Percentiles rank a stretch among this genome's conserved stretches.
phyloP scores from a whole-genome alignment of 2,797 vertebrate species.

The Cynopterus sphinx region DNA sequence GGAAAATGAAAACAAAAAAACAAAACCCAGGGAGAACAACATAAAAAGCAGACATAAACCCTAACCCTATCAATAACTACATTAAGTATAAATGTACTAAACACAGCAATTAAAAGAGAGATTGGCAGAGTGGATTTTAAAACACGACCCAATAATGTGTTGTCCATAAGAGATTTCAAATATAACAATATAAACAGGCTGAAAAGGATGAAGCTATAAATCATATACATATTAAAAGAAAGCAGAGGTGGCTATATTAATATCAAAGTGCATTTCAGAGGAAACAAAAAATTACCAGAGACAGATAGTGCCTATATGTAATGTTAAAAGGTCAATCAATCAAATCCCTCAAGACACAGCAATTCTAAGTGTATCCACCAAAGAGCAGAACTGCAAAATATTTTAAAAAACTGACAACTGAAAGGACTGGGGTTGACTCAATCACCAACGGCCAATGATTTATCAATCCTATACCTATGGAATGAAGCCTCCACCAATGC shows the following conservation, averaged over 20 bases:
- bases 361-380: not conserved
- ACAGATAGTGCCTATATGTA: not conserved
- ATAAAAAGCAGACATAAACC: not conserved
- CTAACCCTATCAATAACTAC: not conserved
- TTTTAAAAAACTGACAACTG: not conserved
- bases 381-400: not conserved
- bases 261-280: not conserved
- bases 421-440: not conserved
- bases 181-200: not conserved
- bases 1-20: not conserved
- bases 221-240: not conserved
- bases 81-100: not conserved
- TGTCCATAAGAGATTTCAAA: constrained; percentile 7
- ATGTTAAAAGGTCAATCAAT: not conserved
- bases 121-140: not conserved
- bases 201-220: not conserved
- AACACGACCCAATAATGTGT: not conserved
- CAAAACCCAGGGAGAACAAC: not conserved
- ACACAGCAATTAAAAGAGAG: not conserved
- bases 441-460: not conserved
- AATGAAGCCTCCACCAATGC: not conserved
- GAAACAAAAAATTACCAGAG: not conserved
- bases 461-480: not conserved
- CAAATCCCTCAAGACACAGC: not conserved
- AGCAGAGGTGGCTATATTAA: not conserved